phyloP scores from a whole-genome alignment of 2,113 vertebrate genomes.

The Pituophis catenifer region DNA sequence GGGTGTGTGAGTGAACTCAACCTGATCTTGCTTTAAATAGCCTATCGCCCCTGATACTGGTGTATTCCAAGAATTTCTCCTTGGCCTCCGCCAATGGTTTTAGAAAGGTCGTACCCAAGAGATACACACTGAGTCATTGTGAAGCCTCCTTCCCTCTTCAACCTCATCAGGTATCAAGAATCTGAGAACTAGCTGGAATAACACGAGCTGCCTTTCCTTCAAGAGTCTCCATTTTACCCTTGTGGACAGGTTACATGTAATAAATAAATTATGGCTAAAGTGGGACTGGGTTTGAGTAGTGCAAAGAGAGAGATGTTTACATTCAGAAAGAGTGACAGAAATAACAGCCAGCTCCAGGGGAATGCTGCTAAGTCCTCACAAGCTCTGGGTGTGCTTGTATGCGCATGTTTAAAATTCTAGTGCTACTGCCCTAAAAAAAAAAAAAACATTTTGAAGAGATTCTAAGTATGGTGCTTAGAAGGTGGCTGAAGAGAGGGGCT shows the following conservation, averaged over 20 bases:
- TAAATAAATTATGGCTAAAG: not conserved
- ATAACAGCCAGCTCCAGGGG: not conserved
- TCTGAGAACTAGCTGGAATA: not conserved
- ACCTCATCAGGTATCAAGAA: not conserved
- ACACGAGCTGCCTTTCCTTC: not conserved
- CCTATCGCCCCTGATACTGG: not conserved
- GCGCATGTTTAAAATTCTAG: not conserved
- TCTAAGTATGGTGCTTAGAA: not conserved
- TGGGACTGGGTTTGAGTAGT: not conserved
- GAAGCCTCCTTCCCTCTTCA: not conserved
- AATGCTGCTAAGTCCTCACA: not conserved
- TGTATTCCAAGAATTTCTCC: not conserved
- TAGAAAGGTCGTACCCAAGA: not conserved
- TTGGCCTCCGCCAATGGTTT: not conserved
- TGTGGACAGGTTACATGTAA: not conserved
- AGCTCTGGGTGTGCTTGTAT: not conserved
- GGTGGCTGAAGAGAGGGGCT: not conserved
- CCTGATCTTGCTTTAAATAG: not conserved
- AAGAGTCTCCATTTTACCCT: not conserved
- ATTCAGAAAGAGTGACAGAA: not conserved
- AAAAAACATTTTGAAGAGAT: not conserved
- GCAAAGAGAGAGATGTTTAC: not conserved
- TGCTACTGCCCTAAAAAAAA: not conserved
- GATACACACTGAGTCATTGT: not conserved
- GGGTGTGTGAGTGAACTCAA: not conserved